phyloP scores from a whole-genome alignment of 2,888 invertebrate genomes.

The Disparrhopalites patrizii region DNA sequence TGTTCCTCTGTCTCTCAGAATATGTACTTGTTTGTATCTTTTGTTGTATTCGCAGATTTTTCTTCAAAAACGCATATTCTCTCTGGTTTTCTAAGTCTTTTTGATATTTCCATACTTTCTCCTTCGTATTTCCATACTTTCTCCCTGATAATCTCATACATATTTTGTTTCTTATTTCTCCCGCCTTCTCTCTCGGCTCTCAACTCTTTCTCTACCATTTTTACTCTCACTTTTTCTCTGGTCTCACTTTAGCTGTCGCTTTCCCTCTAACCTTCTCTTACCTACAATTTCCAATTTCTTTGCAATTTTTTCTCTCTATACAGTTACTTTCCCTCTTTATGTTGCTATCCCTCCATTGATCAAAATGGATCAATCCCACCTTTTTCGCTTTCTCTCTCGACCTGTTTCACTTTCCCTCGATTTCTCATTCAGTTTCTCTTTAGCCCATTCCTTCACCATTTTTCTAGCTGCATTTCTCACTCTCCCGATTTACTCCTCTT shows the following conservation, averaged over 20 bases:
- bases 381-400: background rate
- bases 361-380: background rate
- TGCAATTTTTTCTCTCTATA: background rate
- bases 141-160: background rate
- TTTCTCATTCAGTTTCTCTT: background rate
- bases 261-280: background rate
- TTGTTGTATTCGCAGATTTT: no score
- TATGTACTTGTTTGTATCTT: no score
- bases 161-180: background rate
- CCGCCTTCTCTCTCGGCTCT: background rate
- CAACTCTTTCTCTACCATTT: no score
- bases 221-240: no score
- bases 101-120: no score
- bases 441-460: background rate
- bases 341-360: background rate
- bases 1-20: background rate
- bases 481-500: no score
- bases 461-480: no score
- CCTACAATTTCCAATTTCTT: background rate
- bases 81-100: no score
- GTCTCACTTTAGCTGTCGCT: background rate
- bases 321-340: background rate
- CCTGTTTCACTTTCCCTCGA: background rate
- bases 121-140: no score
- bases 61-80: no score